phyloP scores from a whole-genome alignment of 2,888 invertebrate species.

The Acheta domesticus region DNA sequence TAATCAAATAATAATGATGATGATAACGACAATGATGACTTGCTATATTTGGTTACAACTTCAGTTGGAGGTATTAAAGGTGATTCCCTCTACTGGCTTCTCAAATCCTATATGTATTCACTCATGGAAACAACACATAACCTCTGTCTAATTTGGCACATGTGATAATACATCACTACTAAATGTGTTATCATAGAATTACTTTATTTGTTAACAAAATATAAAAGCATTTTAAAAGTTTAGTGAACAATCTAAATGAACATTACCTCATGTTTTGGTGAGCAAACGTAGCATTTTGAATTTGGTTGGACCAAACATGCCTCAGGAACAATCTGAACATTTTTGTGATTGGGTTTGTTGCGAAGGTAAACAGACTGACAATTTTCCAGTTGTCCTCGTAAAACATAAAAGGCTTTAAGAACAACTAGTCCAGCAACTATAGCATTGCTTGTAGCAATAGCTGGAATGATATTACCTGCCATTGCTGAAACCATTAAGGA shows the following conservation, averaged over 20 bases:
- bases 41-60: no score
- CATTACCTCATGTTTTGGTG: conserved; percentile 76
- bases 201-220: no score
- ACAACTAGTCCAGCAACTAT: conserved; percentile 96
- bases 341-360: conserved; percentile 65
- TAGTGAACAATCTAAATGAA: neutral
- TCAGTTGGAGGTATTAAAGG: no score
- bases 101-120: no score
- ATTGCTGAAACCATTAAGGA: conserved; percentile 62
- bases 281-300: conserved; percentile 92
- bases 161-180: no score
- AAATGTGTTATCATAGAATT: no score
- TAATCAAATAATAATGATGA: neutral
- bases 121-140: no score
- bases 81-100: no score
- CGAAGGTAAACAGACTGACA: conserved; percentile 77
- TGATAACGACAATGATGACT: no score
- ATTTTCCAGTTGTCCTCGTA: conserved; percentile 61
- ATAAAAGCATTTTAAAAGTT: no score
- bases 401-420: conserved; percentile 75
- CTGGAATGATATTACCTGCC: conserved; percentile 99
- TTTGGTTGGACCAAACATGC: conserved; percentile 72
- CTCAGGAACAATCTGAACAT: conserved; percentile 49
- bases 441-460: conserved; percentile 98
- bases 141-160: no score